Percentiles rank a stretch among this genome's conserved stretches.
These are phyloP conservation scores for Diorhabda sublineata DNA, from an alignment of 1,140 invertebrate genomes.

Conservation along the genomic window DNA sequence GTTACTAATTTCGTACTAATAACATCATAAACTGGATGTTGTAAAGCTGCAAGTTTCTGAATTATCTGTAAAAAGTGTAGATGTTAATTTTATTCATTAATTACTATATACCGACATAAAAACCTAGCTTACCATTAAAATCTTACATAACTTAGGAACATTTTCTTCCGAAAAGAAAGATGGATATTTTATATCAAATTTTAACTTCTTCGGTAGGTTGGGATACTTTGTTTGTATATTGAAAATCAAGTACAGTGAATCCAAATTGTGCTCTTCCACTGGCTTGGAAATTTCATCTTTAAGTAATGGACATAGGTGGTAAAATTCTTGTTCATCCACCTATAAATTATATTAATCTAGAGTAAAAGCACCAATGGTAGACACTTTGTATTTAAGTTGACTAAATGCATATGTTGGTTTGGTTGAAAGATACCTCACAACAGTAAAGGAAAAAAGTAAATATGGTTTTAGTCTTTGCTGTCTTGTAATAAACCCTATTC, in stretches of 20 bases:
- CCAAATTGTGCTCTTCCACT: constrained; percentile 50
- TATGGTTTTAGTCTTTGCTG: too few species aligned
- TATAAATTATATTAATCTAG: constrained; percentile 37
- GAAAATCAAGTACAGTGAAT: constrained; percentile 53
- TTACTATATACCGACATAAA: not conserved
- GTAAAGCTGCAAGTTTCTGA: constrained; percentile 53
- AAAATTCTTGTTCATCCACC: constrained; percentile 52
- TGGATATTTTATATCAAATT: constrained; percentile 52
- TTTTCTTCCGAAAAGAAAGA: constrained; percentile 55
- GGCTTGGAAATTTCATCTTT: constrained; percentile 57
- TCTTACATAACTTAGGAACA: constrained; percentile 51
- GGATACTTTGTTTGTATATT: constrained; percentile 49
- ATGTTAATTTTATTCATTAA: not conserved
- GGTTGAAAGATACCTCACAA: too few species aligned
- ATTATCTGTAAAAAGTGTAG: constrained; percentile 50
- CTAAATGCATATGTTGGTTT: too few species aligned
- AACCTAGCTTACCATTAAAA: constrained; percentile 56
- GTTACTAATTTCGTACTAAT: constrained; percentile 52
- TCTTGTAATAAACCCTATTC: too few species aligned
- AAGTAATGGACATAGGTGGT: constrained; percentile 54
- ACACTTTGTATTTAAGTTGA: too few species aligned
- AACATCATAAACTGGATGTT: constrained; percentile 59
- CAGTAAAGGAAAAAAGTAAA: too few species aligned
- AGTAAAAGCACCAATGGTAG: too few species aligned
- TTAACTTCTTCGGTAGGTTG: constrained; percentile 49